Conservation (phyloP, 2,888 invertebrate species). For the Philereme vetulata region DNA sequence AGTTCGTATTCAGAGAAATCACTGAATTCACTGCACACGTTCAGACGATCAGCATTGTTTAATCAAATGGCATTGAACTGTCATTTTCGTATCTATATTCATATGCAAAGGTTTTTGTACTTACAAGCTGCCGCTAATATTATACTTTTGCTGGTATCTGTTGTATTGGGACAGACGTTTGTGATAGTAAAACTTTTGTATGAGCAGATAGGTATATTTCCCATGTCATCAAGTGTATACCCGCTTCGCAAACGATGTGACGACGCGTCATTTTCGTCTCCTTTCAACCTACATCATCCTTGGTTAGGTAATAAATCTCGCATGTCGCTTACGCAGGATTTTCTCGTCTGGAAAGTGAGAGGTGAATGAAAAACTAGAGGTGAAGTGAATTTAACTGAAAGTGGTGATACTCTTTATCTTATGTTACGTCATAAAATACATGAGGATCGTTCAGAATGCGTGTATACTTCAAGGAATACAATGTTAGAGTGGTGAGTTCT, state of each 20-base stretch:
- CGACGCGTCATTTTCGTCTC: conserved; percentile 1
- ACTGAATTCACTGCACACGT: no score
- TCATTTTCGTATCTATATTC: no score
- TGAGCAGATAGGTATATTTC: background rate
- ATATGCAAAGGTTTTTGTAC: no score
- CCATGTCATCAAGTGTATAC: background rate
- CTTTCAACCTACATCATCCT: conserved; percentile 1
- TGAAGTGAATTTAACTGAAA: conserved; percentile 21
- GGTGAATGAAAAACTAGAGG: background rate
- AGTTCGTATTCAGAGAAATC: no score
- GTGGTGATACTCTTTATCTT: conserved; percentile 60
- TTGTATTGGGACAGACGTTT: background rate
- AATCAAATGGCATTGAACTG: no score
- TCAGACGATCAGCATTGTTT: no score
- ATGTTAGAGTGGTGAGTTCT: conserved; percentile 69
- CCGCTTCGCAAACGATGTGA: background rate
- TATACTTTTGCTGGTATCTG: no score
- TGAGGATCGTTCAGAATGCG: conserved; percentile 68
- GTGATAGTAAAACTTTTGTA: background rate
- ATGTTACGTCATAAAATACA: conserved; percentile 73
- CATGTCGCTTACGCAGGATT: conserved; percentile 11
- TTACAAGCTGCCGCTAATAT: no score
- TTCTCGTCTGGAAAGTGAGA: conserved; percentile 14
- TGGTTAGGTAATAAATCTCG: conserved; percentile 18
- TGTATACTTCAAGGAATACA: conserved; percentile 77